A percentile compares a stretch with the other conserved stretches of the same genome.
Evolutionary conservation across 1,140 invertebrate species (phyloP).

Genomic region (Thalassaphorura encarpata): DNA sequence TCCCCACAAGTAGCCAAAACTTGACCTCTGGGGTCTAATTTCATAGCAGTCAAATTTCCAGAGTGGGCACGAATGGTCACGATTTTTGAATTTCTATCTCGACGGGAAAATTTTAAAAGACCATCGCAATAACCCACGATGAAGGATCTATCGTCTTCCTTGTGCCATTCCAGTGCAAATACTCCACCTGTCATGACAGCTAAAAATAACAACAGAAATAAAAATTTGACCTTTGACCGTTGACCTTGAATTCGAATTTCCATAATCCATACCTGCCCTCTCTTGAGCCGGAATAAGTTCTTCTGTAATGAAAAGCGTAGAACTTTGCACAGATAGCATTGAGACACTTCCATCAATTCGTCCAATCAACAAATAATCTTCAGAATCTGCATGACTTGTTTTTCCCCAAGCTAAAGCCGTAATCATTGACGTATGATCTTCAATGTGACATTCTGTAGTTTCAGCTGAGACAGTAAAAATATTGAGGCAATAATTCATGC

Average conservation of each 20-base stretch:
- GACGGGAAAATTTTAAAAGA: constrained; percentile 12
- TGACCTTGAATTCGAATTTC: too few species aligned
- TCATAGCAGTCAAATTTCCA: constrained; percentile 38
- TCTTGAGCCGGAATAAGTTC: constrained; percentile 2
- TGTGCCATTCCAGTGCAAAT: too few species aligned
- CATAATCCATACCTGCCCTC: too few species aligned
- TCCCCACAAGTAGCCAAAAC: constrained; percentile 44
- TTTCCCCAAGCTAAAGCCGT: constrained; percentile 45
- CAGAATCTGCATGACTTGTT: constrained; percentile 34
- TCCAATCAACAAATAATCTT: constrained; percentile 45
- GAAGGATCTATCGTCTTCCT: constrained; percentile 8
- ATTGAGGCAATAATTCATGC: constrained; percentile 49
- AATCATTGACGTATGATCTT: constrained; percentile 42
- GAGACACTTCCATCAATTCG: constrained; percentile 44
- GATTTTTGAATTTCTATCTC: constrained; percentile 6
- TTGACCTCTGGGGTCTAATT: constrained; percentile 46
- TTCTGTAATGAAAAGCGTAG: constrained; percentile 28
- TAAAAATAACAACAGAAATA: too few species aligned
- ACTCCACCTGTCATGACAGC: too few species aligned
- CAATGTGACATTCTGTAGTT: constrained; percentile 36
- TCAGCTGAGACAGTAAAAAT: constrained; percentile 46
- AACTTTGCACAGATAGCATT: constrained; percentile 37
- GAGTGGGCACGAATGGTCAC: constrained; percentile 28
- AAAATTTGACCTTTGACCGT: too few species aligned
- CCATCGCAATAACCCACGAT: constrained; percentile 16